Conservation (phyloP, 2,113 vertebrate genomes). For the Odontophorus gujanensis region DNA sequence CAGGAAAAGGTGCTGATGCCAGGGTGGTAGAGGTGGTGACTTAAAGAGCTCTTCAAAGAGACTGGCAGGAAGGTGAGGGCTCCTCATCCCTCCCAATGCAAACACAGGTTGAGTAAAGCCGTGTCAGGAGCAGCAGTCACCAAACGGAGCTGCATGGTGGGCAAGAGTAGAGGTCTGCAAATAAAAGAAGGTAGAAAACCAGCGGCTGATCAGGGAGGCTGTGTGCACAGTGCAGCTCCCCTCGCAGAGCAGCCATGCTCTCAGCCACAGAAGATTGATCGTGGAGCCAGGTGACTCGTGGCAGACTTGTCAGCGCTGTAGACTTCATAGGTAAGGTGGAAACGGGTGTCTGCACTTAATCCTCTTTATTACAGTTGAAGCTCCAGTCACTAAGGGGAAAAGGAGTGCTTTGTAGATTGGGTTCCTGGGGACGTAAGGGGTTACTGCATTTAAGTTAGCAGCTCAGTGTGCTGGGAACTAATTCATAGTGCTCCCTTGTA, state of each 20-base stretch:
- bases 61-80: neutral
- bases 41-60: neutral
- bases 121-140: neutral
- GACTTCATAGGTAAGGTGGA: neutral
- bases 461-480: neutral
- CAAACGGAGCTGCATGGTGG: neutral
- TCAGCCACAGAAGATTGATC: conserved; percentile 55
- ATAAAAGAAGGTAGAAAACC: neutral
- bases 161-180: neutral
- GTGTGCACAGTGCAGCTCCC: neutral
- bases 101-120: neutral
- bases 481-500: neutral
- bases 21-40: neutral
- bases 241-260: neutral
- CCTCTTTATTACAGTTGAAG: conserved; percentile 26
- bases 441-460: neutral
- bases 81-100: neutral
- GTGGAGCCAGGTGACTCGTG: conserved; percentile 34
- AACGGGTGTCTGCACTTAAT: neutral
- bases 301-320: conserved; percentile 37
- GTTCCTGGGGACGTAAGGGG: neutral
- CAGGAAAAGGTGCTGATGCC: neutral
- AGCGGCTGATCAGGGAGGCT: neutral
- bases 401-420: conserved; percentile 39
- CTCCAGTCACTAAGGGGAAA: conserved; percentile 31